Conservation (phyloP, 2,888 invertebrate genomes). For the Dioctria linearis region DNA sequence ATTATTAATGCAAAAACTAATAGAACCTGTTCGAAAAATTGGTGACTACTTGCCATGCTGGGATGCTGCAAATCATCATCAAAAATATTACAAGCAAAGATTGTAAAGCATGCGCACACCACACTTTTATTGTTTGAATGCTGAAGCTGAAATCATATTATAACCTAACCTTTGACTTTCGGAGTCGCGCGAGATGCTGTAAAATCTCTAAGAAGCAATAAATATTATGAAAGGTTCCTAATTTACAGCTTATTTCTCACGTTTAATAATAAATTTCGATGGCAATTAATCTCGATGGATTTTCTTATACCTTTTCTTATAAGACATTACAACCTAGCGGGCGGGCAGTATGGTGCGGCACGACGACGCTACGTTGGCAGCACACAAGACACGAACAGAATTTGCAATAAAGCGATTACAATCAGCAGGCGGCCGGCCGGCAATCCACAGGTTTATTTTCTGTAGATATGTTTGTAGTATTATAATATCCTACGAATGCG, state of each 20-base stretch:
- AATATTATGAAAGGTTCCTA: conserved; percentile 47
- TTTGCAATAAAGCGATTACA: conserved; percentile 24
- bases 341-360: too few species aligned
- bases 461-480: neutral
- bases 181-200: neutral
- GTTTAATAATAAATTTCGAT: conserved; percentile 38
- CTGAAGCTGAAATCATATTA: neutral
- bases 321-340: too few species aligned
- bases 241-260: conserved; percentile 48
- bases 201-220: conserved; percentile 33
- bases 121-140: conserved; percentile 10
- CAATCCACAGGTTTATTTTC: neutral
- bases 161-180: conserved; percentile 7
- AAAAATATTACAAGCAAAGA: neutral
- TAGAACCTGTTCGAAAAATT: neutral
- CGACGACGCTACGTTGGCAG: neutral
- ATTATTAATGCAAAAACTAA: neutral
- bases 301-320: neutral
- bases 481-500: conserved; percentile 1
- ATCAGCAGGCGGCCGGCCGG: conserved; percentile 7
- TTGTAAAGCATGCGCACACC: neutral
- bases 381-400: conserved; percentile 1
- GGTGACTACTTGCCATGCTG: too few species aligned
- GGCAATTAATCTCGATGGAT: conserved; percentile 34
- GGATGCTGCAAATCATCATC: too few species aligned